These are phyloP conservation scores for Proisotoma minuta DNA, from an alignment of 2,888 invertebrate species.

Conservation along the genomic window DNA sequence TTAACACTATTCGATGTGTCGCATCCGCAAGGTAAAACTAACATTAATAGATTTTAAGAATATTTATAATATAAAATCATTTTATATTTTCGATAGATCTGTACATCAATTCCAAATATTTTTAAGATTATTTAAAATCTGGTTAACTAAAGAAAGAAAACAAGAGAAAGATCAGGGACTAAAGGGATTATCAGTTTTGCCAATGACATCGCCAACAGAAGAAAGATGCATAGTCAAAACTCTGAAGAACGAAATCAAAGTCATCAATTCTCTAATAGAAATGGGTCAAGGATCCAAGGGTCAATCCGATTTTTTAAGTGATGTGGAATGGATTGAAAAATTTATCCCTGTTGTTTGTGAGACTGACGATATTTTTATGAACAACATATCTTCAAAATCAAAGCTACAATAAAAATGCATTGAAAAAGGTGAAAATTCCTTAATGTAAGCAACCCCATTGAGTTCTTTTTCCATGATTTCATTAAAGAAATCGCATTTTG, in stretches of 20 bases:
- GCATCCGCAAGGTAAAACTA: constrained; percentile 21
- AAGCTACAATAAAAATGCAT: too few relatives aligned
- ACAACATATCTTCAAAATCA: too few relatives aligned
- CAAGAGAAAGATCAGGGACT: constrained; percentile 10
- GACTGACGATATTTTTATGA: constrained; percentile 6
- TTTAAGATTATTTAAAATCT: constrained; percentile 6
- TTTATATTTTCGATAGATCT: constrained; percentile 19
- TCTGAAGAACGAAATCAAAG: not conserved
- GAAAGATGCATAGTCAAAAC: not conserved
- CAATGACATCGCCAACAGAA: not conserved
- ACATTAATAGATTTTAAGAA: not conserved
- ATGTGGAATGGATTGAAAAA: not conserved
- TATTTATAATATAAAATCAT: not conserved
- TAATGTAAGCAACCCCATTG: too few relatives aligned
- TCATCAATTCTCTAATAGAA: not conserved
- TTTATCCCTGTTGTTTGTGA: not conserved
- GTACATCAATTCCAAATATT: constrained; percentile 22
- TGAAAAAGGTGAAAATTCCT: too few relatives aligned
- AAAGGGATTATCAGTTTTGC: constrained; percentile 5
- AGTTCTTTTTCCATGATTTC: too few relatives aligned
- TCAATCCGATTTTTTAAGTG: not conserved
- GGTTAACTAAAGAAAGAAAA: constrained; percentile 10
- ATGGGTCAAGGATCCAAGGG: not conserved
- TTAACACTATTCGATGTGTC: constrained; percentile 13
- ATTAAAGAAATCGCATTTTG: too few relatives aligned